A percentile compares a stretch with the other conserved stretches of the same genome.
Evolutionary conservation across 2,113 vertebrate genomes (phyloP).

Genomic region (Formicarius rufipectus): DNA sequence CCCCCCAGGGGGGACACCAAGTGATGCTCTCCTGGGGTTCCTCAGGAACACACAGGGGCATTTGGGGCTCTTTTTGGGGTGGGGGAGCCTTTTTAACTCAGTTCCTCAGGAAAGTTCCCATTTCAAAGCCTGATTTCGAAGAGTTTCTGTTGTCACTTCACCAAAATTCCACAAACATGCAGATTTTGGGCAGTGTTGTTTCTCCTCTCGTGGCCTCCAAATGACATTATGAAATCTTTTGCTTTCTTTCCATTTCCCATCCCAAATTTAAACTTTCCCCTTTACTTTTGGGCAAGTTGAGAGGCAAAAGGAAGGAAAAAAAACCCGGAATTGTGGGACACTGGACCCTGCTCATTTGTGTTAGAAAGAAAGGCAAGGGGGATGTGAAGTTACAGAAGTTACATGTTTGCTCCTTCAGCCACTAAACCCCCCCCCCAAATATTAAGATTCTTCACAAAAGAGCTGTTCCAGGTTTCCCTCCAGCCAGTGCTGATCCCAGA

Average conservation of each 20-base stretch:
- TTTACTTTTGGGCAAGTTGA: not conserved
- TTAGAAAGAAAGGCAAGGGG: not conserved
- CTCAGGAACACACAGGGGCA: accelerated
- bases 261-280: not conserved
- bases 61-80: not conserved
- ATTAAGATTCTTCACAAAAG: not conserved
- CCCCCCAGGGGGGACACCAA: accelerated
- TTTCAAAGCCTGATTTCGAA: not conserved
- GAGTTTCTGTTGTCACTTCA: not conserved
- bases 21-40: not conserved
- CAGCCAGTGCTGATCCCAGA: not conserved
- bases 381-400: not conserved
- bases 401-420: not conserved
- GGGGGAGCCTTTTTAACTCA: not conserved
- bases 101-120: not conserved
- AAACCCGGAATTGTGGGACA: not conserved
- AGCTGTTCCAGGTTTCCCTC: not conserved
- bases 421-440: accelerated
- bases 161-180: no score
- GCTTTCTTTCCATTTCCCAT: not conserved
- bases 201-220: not conserved
- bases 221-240: accelerated
- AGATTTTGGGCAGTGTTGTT: not conserved
- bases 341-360: not conserved
- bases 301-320: not conserved